Base-by-base conservation (phyloP, 2,888 invertebrate species). In the Andrena bicolor region DNA sequence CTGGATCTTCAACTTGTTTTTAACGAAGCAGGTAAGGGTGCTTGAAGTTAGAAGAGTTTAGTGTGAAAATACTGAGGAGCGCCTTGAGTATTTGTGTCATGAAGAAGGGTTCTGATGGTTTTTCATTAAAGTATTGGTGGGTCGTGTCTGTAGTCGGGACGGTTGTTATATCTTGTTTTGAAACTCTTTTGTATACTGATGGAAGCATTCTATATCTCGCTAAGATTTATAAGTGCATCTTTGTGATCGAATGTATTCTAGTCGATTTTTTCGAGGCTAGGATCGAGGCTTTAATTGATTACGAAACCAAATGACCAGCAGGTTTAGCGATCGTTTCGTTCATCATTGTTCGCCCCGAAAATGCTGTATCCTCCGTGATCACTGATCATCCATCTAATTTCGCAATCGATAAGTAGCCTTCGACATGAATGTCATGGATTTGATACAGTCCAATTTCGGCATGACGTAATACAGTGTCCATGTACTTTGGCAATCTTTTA, bases 371-470 rank as follows among this genome's bases (percentile, higher is more conserved):
- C 51, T 13, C 48, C 35, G 30, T 20, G 64, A 63, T 75, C 71
- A 64, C 72, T 20, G 64, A 63, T 75, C 71, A 64, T 75, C 63
- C 56, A 41, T 76, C 35, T 82, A 56, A 80, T 68, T 80, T 82
- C 75, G 56, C 56, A 82, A 82, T 6, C 71, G 23, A 58, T 66
- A 64, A 80, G 56, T 51, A 80, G 71, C 80, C 63, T 75, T 63
- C 80, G 71, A 80, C 61, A 66, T 23, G 74, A 75, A 74, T 80
- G 80, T 75, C 80, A 75, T 30, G 75, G 71, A 20, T 80, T 82
- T 80, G 58, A 80, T 64, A 63, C 56, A 58, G 66, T 53, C 49
- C 56, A 64, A 80, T 82, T 75, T 75, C 71, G 63, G 51, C 13
- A 30, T 58, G 74, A 13, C 68, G 48, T 41, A 74, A 78, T 49